These are phyloP conservation scores for Pipistrellus pygmaeus DNA, from an alignment of 2,797 vertebrate species.

Conservation along the genomic window DNA sequence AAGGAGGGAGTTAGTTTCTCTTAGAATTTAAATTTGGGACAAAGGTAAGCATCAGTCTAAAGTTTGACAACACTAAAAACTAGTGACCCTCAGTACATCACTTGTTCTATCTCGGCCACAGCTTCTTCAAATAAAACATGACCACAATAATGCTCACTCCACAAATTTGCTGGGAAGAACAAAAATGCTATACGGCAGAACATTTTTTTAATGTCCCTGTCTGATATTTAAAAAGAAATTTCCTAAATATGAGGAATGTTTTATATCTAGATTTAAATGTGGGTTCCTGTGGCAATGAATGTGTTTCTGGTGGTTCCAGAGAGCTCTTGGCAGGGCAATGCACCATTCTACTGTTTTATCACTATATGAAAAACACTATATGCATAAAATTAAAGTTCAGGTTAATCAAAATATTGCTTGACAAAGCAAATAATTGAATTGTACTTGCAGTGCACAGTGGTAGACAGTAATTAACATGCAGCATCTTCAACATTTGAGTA, in stretches of 20 bases:
- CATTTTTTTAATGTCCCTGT: neutral
- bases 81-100: neutral
- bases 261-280: constrained; percentile 60
- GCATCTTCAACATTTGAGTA: constrained; percentile 92
- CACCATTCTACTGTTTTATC: constrained; percentile 77
- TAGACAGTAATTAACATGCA: constrained; percentile 96
- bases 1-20: neutral
- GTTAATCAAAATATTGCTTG: constrained; percentile 91
- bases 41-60: neutral
- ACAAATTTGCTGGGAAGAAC: neutral
- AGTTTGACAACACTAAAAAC: neutral
- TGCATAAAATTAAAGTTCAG: constrained; percentile 87
- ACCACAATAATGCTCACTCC: neutral
- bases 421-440: constrained; percentile 93
- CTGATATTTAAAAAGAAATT: constrained; percentile 48
- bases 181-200: neutral
- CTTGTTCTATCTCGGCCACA: neutral
- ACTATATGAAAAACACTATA: constrained; percentile 86
- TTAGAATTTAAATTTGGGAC: neutral
- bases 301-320: constrained; percentile 75
- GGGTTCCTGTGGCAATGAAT: constrained; percentile 50
- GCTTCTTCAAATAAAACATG: neutral
- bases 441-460: constrained; percentile 91
- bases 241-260: constrained; percentile 26
- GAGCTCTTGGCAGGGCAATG: constrained; percentile 55